phyloP scores from a whole-genome alignment of 2,797 vertebrate species.

The Gymnodraco acuticeps region DNA sequence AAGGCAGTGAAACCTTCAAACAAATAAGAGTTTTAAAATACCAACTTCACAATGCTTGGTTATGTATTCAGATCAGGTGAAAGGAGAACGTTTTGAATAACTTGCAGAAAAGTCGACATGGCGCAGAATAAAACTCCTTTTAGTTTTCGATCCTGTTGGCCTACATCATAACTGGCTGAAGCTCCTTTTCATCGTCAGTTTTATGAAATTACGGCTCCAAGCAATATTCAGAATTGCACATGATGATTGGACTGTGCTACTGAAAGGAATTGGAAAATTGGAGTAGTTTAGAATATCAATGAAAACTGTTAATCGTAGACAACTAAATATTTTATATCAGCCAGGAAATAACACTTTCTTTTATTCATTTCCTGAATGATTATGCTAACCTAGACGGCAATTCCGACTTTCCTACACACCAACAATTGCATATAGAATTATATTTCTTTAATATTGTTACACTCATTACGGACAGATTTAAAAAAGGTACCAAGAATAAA shows the following conservation, averaged over 20 bases:
- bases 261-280: background rate
- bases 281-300: background rate
- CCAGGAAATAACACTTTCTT: constrained; percentile 7
- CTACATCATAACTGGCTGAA: background rate
- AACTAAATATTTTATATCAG: background rate
- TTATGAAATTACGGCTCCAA: constrained; percentile 2
- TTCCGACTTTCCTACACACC: background rate
- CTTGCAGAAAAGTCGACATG: constrained; percentile 12
- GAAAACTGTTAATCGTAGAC: background rate
- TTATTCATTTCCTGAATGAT: background rate
- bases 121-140: constrained; percentile 29
- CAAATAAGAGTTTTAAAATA: too few species aligned
- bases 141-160: constrained; percentile 7
- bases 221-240: background rate
- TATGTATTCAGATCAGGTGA: constrained; percentile 30
- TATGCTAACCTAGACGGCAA: background rate
- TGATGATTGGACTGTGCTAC: background rate
- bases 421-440: background rate
- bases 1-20: background rate
- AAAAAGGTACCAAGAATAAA: constrained; percentile 11
- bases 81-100: constrained; percentile 36
- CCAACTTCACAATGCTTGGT: constrained; percentile 26
- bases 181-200: background rate
- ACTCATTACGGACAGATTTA: background rate
- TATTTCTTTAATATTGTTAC: background rate